Percentiles rank a stretch among this genome's conserved stretches.
phyloP scores from a whole-genome alignment of 2,888 invertebrate species.

The Caenorhabditis angaria region DNA sequence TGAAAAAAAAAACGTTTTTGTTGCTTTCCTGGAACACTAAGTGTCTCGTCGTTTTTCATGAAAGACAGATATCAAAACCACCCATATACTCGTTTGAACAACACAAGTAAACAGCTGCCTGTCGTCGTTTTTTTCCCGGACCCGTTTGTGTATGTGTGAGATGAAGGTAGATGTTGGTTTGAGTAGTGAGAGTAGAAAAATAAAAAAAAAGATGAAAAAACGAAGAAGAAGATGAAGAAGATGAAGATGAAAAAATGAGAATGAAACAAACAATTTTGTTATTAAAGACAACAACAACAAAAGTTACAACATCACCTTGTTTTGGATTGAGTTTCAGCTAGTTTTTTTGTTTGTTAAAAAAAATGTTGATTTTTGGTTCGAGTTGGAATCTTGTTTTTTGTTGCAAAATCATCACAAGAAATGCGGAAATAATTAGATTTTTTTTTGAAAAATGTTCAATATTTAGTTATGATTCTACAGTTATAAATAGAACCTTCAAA shows the following conservation, averaged over 20 bases:
- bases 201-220: not conserved
- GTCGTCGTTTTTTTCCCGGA: conserved; percentile 15
- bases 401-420: no score
- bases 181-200: no score
- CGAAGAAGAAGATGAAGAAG: no score
- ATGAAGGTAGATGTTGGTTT: no score
- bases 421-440: no score
- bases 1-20: not conserved
- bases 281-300: not conserved
- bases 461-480: no score
- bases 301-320: not conserved
- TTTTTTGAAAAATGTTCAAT: no score
- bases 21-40: not conserved
- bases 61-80: conserved; percentile 4
- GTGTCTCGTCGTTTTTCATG: not conserved
- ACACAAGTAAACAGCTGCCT: conserved; percentile 43
- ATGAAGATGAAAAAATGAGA: not conserved
- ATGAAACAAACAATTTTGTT: conserved; percentile 1
- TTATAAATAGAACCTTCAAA: no score
- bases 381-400: no score
- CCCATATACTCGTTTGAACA: conserved; percentile 6
- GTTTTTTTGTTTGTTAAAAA: no score
- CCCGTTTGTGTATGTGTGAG: conserved; percentile 1
- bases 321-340: no score
- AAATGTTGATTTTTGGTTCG: not conserved